Base-by-base conservation (phyloP, 2,888 invertebrate genomes). In the Himalopsyche japonica region DNA sequence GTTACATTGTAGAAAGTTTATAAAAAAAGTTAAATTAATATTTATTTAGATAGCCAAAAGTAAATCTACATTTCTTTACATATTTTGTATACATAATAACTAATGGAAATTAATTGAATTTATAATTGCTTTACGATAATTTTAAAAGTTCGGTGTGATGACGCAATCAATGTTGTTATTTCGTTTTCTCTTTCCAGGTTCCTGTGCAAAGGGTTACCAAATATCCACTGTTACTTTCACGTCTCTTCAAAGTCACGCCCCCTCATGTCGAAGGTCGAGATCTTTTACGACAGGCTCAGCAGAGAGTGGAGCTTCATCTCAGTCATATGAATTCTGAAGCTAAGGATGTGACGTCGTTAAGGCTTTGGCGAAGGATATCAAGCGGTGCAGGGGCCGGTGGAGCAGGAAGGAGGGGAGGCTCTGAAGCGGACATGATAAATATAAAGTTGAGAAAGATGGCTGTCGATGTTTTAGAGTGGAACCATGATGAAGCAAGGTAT, bases 121-220 rank as follows among this genome's bases (percentile, higher is more conserved):
- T n/a, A n/a, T n/a, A n/a, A n/a, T n/a, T n/a, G n/a, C n/a, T n/a
- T n/a, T n/a, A n/a, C n/a, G n/a, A 15, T 15, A 1, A 43, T 43
- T 43, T 1, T 12, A 43, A 15, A 15, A 3, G 15, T 12, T 3
- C 15, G 15, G 2, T 43, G 43, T 1, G 15, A 43, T 15, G 15
- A 12, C 12, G 43, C 12, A 1, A 43, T 43, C 1, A 43, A 43
- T 15, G 0, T 12, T 12, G 20, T 43, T 43, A 15, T 24, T 32
- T 82, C 10, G 47, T 57, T n/a, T 20, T 81, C 6, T 80, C 32
- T 77, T 87, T 89, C 84, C 88, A 96, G 96, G 96, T 97, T 88
- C 98, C 98, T 87, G 98, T 99, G 87, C 98, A 98, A 93, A 94
- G 98, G 90, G 98, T 98, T 88, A 98, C 98, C 88, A 98, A 98